Evolutionary conservation across 2,797 vertebrate genomes (phyloP).

Genomic region (Scyliorhinus canicula): DNA sequence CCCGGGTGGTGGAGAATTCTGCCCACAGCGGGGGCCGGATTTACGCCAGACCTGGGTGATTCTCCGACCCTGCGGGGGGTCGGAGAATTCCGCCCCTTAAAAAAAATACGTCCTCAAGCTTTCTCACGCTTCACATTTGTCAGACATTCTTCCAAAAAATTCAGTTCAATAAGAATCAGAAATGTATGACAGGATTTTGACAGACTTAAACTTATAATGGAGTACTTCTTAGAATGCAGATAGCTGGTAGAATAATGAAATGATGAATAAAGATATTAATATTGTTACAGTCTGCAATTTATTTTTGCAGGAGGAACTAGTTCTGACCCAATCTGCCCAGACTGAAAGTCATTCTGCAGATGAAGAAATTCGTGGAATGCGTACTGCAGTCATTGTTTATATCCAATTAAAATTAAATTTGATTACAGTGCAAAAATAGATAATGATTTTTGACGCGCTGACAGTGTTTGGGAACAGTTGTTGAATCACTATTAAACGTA

Average conservation of each 20-base stretch:
- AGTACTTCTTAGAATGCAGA: background rate
- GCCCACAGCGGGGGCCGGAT: too few species aligned
- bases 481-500: background rate
- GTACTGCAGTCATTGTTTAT: background rate
- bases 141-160: background rate
- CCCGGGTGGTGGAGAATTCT: too few species aligned
- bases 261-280: background rate
- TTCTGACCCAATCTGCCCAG: background rate
- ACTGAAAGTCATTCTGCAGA: background rate
- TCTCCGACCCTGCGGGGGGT: too few species aligned
- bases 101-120: background rate
- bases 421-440: background rate
- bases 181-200: background rate
- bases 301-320: background rate
- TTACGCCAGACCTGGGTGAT: too few species aligned
- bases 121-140: background rate
- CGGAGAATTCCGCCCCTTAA: too few species aligned
- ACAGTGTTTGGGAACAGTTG: background rate
- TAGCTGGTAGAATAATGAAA: background rate
- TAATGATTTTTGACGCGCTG: background rate
- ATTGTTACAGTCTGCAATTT: background rate
- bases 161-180: background rate
- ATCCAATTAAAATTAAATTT: background rate
- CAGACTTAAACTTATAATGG: background rate
- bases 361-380: background rate